Percentiles rank a stretch among this genome's conserved stretches.
These are phyloP conservation scores for Conus ventricosus DNA, from an alignment of 1,140 invertebrate genomes.

Conservation along the genomic window DNA sequence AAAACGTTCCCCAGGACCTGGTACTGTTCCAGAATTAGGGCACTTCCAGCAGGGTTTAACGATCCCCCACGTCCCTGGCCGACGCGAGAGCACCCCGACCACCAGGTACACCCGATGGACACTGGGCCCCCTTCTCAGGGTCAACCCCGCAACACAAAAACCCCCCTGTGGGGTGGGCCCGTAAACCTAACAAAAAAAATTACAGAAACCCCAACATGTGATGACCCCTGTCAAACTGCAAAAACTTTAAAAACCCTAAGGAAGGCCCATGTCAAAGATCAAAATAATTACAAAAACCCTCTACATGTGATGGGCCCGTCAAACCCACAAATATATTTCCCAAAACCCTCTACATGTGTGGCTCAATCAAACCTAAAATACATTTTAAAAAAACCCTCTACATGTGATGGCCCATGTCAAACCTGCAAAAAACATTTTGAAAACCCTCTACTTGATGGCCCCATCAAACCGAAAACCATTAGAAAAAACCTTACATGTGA, in stretches of 20 bases:
- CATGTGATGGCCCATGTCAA: background rate
- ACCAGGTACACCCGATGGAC: constrained; percentile 57
- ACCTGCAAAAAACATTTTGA: too few relatives aligned
- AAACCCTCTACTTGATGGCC: too few relatives aligned
- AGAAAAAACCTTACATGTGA: too few relatives aligned
- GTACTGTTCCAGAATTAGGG: constrained; percentile 42
- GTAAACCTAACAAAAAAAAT: constrained; percentile 53
- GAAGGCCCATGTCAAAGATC: background rate
- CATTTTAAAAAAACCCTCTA: background rate
- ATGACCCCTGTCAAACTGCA: background rate
- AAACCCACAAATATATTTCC: constrained; percentile 49
- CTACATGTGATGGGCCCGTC: constrained; percentile 55
- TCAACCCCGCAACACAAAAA: constrained; percentile 59
- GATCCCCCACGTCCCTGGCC: constrained; percentile 57
- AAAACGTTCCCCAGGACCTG: constrained; percentile 32
- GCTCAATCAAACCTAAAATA: constrained; percentile 61
- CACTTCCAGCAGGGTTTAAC: constrained; percentile 47
- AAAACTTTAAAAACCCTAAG: too few relatives aligned
- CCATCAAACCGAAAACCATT: too few relatives aligned
- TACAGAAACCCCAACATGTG: too few relatives aligned
- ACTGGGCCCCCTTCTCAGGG: constrained; percentile 64
- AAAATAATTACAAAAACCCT: background rate
- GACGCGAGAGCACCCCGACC: constrained; percentile 49
- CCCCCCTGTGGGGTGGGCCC: constrained; percentile 52
- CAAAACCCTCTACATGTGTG: constrained; percentile 54